A percentile compares a stretch with the other conserved stretches of the same genome.
Evolutionary conservation across 2,113 vertebrate genomes (phyloP).

Genomic region (Otolemur garnettii): DNA sequence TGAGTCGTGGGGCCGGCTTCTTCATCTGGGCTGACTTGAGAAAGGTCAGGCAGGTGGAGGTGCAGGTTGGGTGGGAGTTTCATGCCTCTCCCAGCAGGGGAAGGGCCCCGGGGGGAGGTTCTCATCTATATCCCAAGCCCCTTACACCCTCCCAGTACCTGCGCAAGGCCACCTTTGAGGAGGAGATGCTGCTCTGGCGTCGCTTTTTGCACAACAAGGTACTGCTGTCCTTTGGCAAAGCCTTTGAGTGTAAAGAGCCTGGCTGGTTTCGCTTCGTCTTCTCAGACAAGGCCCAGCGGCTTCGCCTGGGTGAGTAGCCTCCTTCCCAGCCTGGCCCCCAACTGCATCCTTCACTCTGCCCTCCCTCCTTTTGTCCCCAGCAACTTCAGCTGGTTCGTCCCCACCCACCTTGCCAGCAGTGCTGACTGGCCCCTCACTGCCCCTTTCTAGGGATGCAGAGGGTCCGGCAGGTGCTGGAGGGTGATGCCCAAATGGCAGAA

Average conservation of each 20-base stretch:
- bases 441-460: slow-evolving; percentile 92
- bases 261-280: slow-evolving; percentile 98
- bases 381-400: not conserved
- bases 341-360: not conserved
- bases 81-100: not conserved
- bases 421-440: not conserved
- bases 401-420: fast-evolving
- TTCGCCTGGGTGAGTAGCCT: slow-evolving; percentile 91
- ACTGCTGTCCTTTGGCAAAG: slow-evolving; percentile 92
- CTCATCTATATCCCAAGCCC: not conserved
- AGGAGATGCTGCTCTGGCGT: slow-evolving; percentile 92
- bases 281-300: slow-evolving; percentile 89
- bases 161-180: slow-evolving; percentile 91
- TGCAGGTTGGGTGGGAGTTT: fast-evolving
- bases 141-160: slow-evolving; percentile 89
- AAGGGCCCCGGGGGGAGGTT: fast-evolving
- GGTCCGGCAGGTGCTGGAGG: slow-evolving; percentile 90
- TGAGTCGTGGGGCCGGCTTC: slow-evolving; percentile 92
- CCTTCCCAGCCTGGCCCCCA: not conserved
- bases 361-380: no score
- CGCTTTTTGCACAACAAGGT: slow-evolving; percentile 94
- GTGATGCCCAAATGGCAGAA: slow-evolving; percentile 83
- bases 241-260: slow-evolving; percentile 93
- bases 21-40: slow-evolving; percentile 96
- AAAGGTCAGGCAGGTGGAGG: slow-evolving; percentile 88